Evolutionary conservation across 2,113 vertebrate species (phyloP).

Genomic region (Oncorhynchus clarkii): DNA sequence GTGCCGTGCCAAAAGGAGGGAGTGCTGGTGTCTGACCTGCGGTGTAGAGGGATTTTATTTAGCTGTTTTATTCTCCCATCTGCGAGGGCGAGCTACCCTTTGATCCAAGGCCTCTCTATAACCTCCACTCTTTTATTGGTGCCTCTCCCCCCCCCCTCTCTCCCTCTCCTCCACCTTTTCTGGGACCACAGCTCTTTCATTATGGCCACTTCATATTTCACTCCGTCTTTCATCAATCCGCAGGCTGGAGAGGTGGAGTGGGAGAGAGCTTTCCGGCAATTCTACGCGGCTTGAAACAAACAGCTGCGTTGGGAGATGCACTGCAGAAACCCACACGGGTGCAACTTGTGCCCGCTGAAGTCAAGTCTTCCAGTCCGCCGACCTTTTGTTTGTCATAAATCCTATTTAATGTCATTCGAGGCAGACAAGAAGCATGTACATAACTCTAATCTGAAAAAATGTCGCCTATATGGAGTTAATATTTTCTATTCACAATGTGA

Average conservation of each 20-base stretch:
- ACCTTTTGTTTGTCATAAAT: no score
- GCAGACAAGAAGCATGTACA: no score
- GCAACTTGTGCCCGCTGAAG: not conserved
- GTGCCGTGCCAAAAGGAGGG: not conserved
- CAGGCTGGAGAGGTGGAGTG: not conserved
- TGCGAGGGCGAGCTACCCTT: not conserved
- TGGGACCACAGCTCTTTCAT: not conserved
- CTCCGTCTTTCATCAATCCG: not conserved
- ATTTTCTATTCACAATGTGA: no score
- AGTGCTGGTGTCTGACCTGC: not conserved
- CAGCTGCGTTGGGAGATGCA: not conserved
- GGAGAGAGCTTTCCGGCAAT: no score
- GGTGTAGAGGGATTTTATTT: not conserved
- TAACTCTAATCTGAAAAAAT: no score
- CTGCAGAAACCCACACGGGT: not conserved
- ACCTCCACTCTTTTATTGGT: not conserved
- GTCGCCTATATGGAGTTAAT: no score
- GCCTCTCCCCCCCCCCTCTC: not conserved
- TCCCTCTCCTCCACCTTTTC: not conserved
- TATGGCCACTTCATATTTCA: conserved; percentile 6
- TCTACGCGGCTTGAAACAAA: not conserved
- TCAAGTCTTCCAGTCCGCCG: not conserved
- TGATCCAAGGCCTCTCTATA: conserved; percentile 4
- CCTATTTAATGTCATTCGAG: no score
- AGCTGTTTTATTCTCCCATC: not conserved